Base-by-base conservation (phyloP, 1,140 invertebrate species). In the Drosophila truncata region DNA sequence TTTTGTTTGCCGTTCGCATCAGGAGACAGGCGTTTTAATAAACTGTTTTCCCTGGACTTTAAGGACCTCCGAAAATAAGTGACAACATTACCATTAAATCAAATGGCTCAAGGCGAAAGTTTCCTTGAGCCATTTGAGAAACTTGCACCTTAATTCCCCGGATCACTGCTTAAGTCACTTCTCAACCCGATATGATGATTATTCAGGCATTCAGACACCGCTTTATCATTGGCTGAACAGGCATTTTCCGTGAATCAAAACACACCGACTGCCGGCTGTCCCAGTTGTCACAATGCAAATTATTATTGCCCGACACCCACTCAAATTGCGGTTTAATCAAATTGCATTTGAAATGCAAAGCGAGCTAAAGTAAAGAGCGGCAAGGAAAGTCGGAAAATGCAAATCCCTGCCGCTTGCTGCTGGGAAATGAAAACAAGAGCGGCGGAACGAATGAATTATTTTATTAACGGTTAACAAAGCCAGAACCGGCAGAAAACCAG, bases 71-170 rank as follows among this genome's bases (percentile, higher is more conserved):
- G 18, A 47, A 58, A 70, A 71, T 39, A 72, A 70, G 65, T 72
- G 69, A 50, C 69, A 71, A 59, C 75, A 83, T 82, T 62, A 79
- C 77, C 62, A 69, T 79, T 79, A 63, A 80, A 73, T 64, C 66
- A 42, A 79, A 78, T 78, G 41, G 25, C 44, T 49, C 47, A 37
- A 11, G 50, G 35, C n/a, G 20, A 65, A 62, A 66, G 29, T 44
- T 63, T 44, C 46, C 31, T 11, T 41, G n/a, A 35, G 13, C n/a
- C n/a, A n/a, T n/a, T 27, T 33, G 35, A 35, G 61, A 25, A 31
- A 31, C n/a, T 29, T 54, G 20, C 16, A 20, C 9, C 6, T 25
- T 35, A 44, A 50, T 2, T 31, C 11, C 16, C 35, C 25, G 25
- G 18, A 37, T 52, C 61, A 29, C 14, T 31, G 23, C 31, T 6